Conservation (phyloP, 2,888 invertebrate genomes). For the Pristionchus japonicus region DNA sequence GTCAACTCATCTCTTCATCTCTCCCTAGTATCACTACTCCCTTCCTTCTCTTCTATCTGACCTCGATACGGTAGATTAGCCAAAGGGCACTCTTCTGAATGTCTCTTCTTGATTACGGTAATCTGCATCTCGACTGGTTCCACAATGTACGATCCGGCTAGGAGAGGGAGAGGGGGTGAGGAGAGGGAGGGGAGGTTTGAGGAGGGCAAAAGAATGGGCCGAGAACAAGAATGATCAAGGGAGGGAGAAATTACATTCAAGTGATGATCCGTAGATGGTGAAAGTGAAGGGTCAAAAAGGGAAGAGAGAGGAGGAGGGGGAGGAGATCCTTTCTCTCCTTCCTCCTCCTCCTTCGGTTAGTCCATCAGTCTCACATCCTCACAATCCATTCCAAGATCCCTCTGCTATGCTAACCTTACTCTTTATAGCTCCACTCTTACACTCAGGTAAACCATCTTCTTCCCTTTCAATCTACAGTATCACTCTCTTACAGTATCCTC, state of each 20-base stretch:
- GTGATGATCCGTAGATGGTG: conserved; percentile 37
- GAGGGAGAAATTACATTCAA: conserved; percentile 4
- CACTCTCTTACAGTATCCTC: conserved; percentile 40
- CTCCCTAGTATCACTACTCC: conserved; percentile 12
- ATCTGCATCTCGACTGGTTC: background rate
- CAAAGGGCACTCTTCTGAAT: conserved; percentile 16
- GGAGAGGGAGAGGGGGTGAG: background rate
- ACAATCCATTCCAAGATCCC: background rate
- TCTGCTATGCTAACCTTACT: background rate
- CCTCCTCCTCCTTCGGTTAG: background rate
- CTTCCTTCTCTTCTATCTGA: conserved; percentile 2
- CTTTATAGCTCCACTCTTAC: conserved; percentile 10
- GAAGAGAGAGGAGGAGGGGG: background rate
- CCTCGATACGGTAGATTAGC: conserved; percentile 31
- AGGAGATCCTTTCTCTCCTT: background rate
- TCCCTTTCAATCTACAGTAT: background rate
- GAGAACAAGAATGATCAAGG: conserved; percentile 21
- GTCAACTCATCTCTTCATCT: background rate
- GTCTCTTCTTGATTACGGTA: background rate
- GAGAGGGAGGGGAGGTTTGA: background rate
- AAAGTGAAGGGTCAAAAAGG: conserved; percentile 43
- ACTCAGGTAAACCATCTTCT: background rate
- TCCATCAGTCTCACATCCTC: conserved; percentile 9
- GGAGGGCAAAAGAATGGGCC: background rate
- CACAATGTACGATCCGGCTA: background rate